Evolutionary conservation across 2,797 vertebrate genomes (phyloP).

Genomic region (Gouania willdenowi): DNA sequence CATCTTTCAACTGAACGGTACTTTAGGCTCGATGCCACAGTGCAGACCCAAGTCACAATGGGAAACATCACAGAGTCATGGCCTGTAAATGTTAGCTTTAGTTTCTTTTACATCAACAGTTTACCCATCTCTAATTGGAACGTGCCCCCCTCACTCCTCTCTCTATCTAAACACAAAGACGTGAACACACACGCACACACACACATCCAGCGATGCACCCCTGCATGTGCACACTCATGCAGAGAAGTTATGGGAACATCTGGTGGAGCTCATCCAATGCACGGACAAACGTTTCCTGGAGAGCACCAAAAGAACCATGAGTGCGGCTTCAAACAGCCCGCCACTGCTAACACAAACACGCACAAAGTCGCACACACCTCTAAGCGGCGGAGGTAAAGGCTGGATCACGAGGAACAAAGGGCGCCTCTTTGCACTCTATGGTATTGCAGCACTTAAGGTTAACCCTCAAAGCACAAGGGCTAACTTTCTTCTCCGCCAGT

Average conservation of each 20-base stretch:
- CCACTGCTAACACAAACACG: constrained; percentile 50
- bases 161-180: constrained; percentile 60
- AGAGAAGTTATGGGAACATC: constrained; percentile 60
- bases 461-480: constrained; percentile 51
- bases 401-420: constrained; percentile 59
- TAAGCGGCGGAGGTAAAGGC: constrained; percentile 45
- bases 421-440: constrained; percentile 42
- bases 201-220: constrained; percentile 10
- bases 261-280: constrained; percentile 70
- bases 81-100: constrained; percentile 75
- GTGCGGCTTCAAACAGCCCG: constrained; percentile 61
- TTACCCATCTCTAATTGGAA: constrained; percentile 74
- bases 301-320: constrained; percentile 61
- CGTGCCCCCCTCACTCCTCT: constrained; percentile 38
- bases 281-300: constrained; percentile 68
- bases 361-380: constrained; percentile 30
- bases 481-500: constrained; percentile 45
- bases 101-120: constrained; percentile 75
- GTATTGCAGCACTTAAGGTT: constrained; percentile 56
- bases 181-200: constrained; percentile 1
- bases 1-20: constrained; percentile 29
- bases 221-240: constrained; percentile 27
- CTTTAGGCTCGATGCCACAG: constrained; percentile 44
- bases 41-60: constrained; percentile 51
- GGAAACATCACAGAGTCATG: constrained; percentile 62